These are phyloP conservation scores for Colossoma macropomum DNA, from an alignment of 2,113 vertebrate species.

Conservation along the genomic window DNA sequence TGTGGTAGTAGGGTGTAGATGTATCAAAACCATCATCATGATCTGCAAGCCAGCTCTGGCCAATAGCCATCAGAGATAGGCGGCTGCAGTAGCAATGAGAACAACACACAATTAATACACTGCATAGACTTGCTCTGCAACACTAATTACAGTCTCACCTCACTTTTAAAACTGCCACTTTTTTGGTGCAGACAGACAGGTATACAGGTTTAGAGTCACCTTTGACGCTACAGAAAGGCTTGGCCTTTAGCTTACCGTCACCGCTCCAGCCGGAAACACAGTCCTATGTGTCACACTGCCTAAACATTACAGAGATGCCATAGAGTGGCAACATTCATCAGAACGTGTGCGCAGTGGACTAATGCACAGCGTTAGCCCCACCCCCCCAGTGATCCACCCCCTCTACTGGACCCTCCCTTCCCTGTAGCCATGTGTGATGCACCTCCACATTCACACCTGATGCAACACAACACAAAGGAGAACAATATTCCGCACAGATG, in stretches of 20 bases:
- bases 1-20: constrained; percentile 97
- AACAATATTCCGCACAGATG: constrained; percentile 38
- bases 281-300: constrained; percentile 55
- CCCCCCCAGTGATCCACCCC: not conserved
- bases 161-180: constrained; percentile 25
- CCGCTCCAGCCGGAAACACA: constrained; percentile 74
- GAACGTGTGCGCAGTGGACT: constrained; percentile 50
- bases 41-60: constrained; percentile 98
- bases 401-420: not conserved
- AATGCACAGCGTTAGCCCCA: constrained; percentile 29
- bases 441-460: constrained; percentile 42
- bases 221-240: constrained; percentile 50
- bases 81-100: constrained; percentile 99
- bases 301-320: constrained; percentile 59
- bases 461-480: constrained; percentile 37
- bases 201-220: constrained; percentile 51
- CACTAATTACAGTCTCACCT: constrained; percentile 64
- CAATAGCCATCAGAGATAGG: constrained; percentile 96
- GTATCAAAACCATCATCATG: constrained; percentile 97
- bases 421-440: not conserved
- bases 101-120: constrained; percentile 97
- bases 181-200: constrained; percentile 38
- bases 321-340: constrained; percentile 58
- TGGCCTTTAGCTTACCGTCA: constrained; percentile 79
- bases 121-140: constrained; percentile 70